phyloP scores from a whole-genome alignment of 2,113 vertebrate species.

The Columbina picui region DNA sequence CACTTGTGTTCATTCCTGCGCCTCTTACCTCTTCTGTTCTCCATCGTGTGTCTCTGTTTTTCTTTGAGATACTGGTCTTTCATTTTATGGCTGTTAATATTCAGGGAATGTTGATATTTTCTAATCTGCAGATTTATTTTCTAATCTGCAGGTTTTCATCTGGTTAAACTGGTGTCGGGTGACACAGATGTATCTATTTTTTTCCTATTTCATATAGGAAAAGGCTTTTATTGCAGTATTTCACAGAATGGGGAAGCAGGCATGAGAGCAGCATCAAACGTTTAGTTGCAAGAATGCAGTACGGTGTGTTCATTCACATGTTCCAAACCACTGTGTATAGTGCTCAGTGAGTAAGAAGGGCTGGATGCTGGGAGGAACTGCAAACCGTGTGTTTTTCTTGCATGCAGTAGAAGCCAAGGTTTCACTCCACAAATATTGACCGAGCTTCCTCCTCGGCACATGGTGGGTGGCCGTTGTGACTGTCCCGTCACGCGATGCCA shows the following conservation, averaged over 20 bases:
- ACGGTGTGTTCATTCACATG: rapidly evolving
- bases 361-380: background rate
- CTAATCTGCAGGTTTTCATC: background rate
- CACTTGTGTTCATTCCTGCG: rapidly evolving
- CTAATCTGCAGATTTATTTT: background rate
- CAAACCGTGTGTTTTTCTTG: background rate
- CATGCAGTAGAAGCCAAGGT: background rate
- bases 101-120: background rate
- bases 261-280: background rate
- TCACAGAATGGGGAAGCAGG: background rate
- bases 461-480: background rate
- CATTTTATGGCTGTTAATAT: background rate
- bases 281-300: background rate
- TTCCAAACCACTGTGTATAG: background rate
- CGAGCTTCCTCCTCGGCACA: background rate
- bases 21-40: background rate
- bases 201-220: background rate
- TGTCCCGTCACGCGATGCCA: background rate
- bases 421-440: background rate
- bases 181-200: background rate
- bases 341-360: background rate
- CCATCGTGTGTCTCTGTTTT: background rate
- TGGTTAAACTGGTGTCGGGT: background rate
- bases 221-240: background rate
- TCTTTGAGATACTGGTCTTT: rapidly evolving